Base-by-base conservation (phyloP, 2,113 vertebrate genomes). In the Heterocephalus glaber region DNA sequence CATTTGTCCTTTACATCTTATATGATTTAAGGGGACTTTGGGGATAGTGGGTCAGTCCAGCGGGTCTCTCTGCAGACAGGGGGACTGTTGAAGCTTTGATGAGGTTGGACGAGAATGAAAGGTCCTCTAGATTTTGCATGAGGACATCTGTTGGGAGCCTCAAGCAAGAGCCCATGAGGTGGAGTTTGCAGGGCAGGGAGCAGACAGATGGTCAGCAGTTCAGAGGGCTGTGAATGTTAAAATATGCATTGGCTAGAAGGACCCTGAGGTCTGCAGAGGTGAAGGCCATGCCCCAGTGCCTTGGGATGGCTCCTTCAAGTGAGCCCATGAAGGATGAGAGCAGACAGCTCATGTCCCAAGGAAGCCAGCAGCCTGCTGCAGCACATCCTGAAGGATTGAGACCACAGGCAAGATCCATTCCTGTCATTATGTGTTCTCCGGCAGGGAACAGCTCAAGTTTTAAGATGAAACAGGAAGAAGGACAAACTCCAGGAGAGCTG, bases 81-180 rank as follows among this genome's bases (percentile, higher is more conserved):
- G 41, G 22, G 14, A 22, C 30, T 16, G 16, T n/a, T 44, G 24
- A 70, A 41, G 63, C 14, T 60, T 5, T 47, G 30, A 20, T 9
- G 60, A 70, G 26, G 26, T 58, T 93, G 54, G 35, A 76, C 44
- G 70, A 49, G 26, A 68, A 70, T 72, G 12, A 58, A 65, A 82
- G 16, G 35, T 84, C 66, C 9, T 6, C 19, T 68, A 70, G 52
- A 74, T 68, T 87, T 79, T 47, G 84, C 91, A 63, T 72, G 8
- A 77, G 87, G 66, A 97, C 87, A 87, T 49, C 20, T 35, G 65
- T 88, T 77, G n/a, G 90, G 41, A 87, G 79, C 74, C 30, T 49
- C 44, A 41, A 81, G 87, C 35, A 86, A 82, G 89, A 38, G 52
- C 76, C 33, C 24, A n/a, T 74, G 82, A 84, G 58, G 74, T 54